These are phyloP conservation scores for Enteromius trimaculatus DNA, from an alignment of 2,797 vertebrate species.

Conservation along the genomic window DNA sequence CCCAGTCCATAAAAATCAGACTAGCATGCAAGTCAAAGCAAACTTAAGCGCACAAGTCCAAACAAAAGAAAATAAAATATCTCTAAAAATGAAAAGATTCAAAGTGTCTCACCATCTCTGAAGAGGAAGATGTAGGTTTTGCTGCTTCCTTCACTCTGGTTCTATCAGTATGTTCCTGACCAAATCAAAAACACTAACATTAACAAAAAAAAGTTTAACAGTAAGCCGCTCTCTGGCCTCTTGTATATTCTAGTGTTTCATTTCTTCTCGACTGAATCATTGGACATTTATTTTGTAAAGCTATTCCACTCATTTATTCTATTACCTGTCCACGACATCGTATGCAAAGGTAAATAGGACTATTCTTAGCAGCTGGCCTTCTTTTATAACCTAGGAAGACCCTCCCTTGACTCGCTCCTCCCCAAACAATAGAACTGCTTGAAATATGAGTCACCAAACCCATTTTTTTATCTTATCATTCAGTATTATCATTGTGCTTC, in stretches of 20 bases:
- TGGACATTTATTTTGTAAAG: constrained; percentile 3
- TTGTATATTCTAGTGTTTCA: not conserved
- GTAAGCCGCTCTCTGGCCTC: not conserved
- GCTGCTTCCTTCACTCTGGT: constrained; percentile 60
- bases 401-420: constrained; percentile 62
- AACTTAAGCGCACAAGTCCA: not conserved
- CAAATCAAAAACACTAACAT: constrained; percentile 21
- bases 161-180: constrained; percentile 70
- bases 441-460: constrained; percentile 66
- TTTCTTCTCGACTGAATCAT: not conserved
- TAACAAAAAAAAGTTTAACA: not conserved
- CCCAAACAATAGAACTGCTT: constrained; percentile 51
- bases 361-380: constrained; percentile 71
- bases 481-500: constrained; percentile 1
- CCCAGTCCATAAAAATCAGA: not conserved
- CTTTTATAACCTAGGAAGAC: constrained; percentile 71
- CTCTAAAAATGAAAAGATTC: not conserved
- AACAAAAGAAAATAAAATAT: not conserved
- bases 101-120: constrained; percentile 74
- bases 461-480: constrained; percentile 34
- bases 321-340: constrained; percentile 33
- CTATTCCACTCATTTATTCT: constrained; percentile 16
- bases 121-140: constrained; percentile 60
- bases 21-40: not conserved
- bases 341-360: constrained; percentile 52